Conservation (phyloP, 2,797 vertebrate genomes). For the Phrynocephalus guinanensis region DNA sequence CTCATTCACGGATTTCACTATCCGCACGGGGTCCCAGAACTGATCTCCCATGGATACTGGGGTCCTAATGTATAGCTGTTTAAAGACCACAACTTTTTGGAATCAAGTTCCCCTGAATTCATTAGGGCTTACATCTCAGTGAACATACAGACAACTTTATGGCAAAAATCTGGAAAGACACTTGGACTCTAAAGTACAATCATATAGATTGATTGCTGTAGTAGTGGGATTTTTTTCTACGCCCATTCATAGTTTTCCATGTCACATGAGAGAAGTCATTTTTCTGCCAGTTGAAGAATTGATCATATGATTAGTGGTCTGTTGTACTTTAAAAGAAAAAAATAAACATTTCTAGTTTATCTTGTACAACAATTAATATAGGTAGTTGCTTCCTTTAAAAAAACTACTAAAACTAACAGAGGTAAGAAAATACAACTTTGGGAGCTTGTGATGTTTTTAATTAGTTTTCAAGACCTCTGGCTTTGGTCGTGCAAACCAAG, state of each 20-base stretch:
- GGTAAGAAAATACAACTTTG: not conserved
- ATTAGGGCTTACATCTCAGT: not conserved
- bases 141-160: not conserved
- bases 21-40: too few species aligned
- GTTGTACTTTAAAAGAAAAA: slow-evolving; percentile 26
- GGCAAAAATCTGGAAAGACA: too few species aligned
- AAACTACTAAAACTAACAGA: not conserved
- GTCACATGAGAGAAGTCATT: not conserved
- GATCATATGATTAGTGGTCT: slow-evolving; percentile 6
- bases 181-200: not conserved
- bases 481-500: too few species aligned
- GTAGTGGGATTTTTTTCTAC: slow-evolving; percentile 40
- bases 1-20: too few species aligned
- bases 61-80: too few species aligned
- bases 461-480: not conserved
- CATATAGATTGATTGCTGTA: not conserved
- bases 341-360: slow-evolving; percentile 35
- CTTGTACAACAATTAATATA: slow-evolving; percentile 37
- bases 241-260: not conserved
- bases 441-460: not conserved
- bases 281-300: not conserved
- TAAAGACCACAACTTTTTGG: too few species aligned
- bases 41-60: too few species aligned
- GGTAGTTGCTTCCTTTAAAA: slow-evolving; percentile 48
- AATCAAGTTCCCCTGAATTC: not conserved